Conservation (phyloP, 1,140 invertebrate species). For the Drosophila paulistorum region DNA sequence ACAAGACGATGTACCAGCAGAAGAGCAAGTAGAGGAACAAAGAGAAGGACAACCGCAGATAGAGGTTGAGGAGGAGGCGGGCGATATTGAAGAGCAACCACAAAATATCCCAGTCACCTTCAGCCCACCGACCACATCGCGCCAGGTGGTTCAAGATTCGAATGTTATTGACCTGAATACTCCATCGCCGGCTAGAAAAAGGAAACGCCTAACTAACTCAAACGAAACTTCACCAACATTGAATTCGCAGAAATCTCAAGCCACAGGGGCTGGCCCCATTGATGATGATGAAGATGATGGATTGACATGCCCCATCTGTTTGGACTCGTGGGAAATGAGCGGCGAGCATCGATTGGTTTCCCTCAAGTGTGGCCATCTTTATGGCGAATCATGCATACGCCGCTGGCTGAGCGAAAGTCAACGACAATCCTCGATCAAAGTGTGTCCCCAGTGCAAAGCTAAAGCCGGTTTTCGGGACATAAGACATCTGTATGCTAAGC, state of each 20-base stretch:
- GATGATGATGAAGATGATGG: constrained; percentile 85
- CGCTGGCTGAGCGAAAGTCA: constrained; percentile 87
- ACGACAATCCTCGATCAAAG: constrained; percentile 82
- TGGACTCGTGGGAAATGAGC: constrained; percentile 93
- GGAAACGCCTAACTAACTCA: not conserved
- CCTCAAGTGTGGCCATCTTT: constrained; percentile 95
- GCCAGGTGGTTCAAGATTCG: not conserved
- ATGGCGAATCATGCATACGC: constrained; percentile 92
- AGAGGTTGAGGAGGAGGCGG: not conserved
- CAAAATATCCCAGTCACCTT: not conserved
- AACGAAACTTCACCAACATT: not conserved
- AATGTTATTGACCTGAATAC: not conserved
- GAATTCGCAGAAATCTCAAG: not conserved
- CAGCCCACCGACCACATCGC: not conserved
- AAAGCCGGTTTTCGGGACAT: constrained; percentile 90
- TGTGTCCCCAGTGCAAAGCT: constrained; percentile 94
- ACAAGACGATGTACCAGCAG: not conserved
- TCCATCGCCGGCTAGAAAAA: not conserved
- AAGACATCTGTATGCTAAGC: constrained; percentile 88
- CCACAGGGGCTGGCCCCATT: not conserved
- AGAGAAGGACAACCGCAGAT: not conserved
- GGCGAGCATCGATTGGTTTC: constrained; percentile 92
- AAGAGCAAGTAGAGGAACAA: not conserved
- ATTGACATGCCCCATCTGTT: constrained; percentile 92
- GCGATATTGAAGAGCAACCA: not conserved